A percentile compares a stretch with the other conserved stretches of the same genome.
Evolutionary conservation across 2,888 invertebrate genomes (phyloP).

Genomic region (Dasypolia templi): DNA sequence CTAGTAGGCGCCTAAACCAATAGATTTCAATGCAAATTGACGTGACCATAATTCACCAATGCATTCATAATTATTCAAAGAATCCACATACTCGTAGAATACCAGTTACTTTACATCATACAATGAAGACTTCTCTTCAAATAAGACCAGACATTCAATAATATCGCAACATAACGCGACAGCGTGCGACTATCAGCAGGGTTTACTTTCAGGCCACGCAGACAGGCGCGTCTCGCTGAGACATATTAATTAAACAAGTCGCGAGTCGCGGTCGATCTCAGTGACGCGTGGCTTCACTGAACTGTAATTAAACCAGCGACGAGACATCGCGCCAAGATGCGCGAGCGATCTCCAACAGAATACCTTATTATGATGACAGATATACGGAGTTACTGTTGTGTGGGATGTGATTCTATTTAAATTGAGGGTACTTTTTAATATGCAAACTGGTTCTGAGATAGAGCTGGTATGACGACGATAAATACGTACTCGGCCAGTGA

Average conservation of each 20-base stretch:
- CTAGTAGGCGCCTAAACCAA: not conserved
- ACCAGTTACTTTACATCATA: not conserved
- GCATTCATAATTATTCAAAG: too few species aligned
- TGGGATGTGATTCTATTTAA: slow-evolving; percentile 2
- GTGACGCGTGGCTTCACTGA: slow-evolving; percentile 13
- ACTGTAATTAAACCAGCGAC: slow-evolving; percentile 40
- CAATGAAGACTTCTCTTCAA: not conserved
- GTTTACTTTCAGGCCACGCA: slow-evolving; percentile 4
- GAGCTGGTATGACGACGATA: not conserved
- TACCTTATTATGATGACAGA: slow-evolving; percentile 18
- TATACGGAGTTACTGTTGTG: slow-evolving; percentile 11
- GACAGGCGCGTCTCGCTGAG: slow-evolving; percentile 30
- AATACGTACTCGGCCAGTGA: not conserved
- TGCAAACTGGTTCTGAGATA: not conserved
- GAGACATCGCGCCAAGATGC: slow-evolving; percentile 3
- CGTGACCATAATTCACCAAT: not conserved
- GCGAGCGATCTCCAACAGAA: slow-evolving; percentile 2
- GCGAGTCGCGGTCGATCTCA: slow-evolving; percentile 18
- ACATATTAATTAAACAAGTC: slow-evolving; percentile 48
- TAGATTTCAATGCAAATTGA: not conserved
- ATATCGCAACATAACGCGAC: not conserved
- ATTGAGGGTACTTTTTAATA: not conserved
- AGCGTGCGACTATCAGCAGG: slow-evolving; percentile 12
- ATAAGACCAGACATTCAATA: not conserved
- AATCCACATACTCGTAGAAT: not conserved